Evolutionary conservation across 2,797 vertebrate genomes (phyloP).

Genomic region (Aselliscus stoliczkanus): DNA sequence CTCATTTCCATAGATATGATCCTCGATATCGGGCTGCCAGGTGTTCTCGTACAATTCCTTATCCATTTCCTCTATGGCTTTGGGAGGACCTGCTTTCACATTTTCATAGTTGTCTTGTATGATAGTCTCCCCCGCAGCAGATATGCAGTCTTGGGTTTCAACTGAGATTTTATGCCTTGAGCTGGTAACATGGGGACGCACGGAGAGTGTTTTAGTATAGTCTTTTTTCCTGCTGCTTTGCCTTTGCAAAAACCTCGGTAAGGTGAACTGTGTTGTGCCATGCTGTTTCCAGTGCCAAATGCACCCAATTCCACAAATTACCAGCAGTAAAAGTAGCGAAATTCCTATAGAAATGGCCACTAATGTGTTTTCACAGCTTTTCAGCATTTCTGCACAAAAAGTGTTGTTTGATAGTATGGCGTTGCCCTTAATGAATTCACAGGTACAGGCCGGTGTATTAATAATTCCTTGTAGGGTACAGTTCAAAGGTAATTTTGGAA

Average conservation of each 20-base stretch:
- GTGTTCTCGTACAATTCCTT: conserved; percentile 60
- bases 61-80: neutral
- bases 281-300: conserved; percentile 32
- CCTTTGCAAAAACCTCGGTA: conserved; percentile 49
- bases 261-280: neutral
- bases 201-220: neutral
- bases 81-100: neutral
- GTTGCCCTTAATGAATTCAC: neutral
- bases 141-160: neutral
- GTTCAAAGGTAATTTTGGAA: neutral
- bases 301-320: conserved; percentile 48
- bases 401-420: neutral
- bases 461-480: neutral
- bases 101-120: conserved; percentile 59
- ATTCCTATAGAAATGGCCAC: neutral
- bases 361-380: neutral
- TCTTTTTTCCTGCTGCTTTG: neutral
- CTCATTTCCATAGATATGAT: conserved; percentile 68
- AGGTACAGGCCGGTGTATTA: neutral
- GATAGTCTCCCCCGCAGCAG: neutral
- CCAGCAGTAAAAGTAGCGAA: conserved; percentile 32
- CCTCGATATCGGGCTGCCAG: neutral
- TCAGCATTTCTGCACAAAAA: conserved; percentile 3
- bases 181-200: fast-evolving
- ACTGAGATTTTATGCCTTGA: neutral